phyloP scores from a whole-genome alignment of 1,140 invertebrate genomes.

The Theocolax elegans region DNA sequence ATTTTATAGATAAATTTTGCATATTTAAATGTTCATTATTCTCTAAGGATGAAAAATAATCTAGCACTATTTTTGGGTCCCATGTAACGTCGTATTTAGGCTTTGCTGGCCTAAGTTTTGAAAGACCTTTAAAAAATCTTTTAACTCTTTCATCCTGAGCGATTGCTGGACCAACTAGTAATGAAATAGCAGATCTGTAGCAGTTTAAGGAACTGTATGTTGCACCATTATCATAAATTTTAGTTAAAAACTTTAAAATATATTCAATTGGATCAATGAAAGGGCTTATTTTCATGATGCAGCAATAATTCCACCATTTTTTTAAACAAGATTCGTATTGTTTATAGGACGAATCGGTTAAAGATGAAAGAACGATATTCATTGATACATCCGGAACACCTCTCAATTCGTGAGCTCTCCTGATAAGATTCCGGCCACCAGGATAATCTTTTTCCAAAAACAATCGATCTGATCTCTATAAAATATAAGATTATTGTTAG shows the following conservation, averaged over 20 bases:
- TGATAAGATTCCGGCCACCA: too few species aligned
- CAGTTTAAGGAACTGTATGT: slow-evolving; percentile 29
- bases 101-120: slow-evolving; percentile 6
- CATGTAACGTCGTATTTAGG: slow-evolving; percentile 41
- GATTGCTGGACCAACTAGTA: slow-evolving; percentile 31
- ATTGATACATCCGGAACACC: slow-evolving; percentile 14
- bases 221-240: slow-evolving; percentile 9
- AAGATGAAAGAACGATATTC: slow-evolving; percentile 3
- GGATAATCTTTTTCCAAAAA: slow-evolving; percentile 31
- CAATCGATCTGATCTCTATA: too few species aligned
- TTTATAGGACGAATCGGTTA: slow-evolving; percentile 8
- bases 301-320: slow-evolving; percentile 39
- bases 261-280: not conserved
- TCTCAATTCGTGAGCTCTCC: slow-evolving; percentile 17
- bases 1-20: not conserved
- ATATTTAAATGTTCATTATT: not conserved
- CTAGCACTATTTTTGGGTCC: too few species aligned
- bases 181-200: slow-evolving; percentile 31
- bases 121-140: slow-evolving; percentile 38
- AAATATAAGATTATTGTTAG: too few species aligned
- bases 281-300: not conserved
- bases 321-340: slow-evolving; percentile 8
- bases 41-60: not conserved
- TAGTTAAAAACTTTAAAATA: slow-evolving; percentile 16
- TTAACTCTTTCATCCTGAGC: slow-evolving; percentile 28